Percentiles rank a stretch among this genome's conserved stretches.
phyloP scores from a whole-genome alignment of 2,888 invertebrate species.

The Leucoptera coffeella region DNA sequence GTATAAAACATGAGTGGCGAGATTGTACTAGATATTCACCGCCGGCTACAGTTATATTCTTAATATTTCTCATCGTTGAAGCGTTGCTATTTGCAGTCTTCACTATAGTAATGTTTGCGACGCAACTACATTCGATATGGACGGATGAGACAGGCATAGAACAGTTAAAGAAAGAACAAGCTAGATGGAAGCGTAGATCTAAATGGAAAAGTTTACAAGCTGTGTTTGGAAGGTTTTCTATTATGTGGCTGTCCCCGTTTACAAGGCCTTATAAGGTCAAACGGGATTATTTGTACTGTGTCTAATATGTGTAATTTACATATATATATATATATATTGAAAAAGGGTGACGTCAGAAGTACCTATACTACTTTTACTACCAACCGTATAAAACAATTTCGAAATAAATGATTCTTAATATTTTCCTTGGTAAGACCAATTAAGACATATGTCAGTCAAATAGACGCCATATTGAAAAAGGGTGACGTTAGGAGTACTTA shows the following conservation, averaged over 20 bases:
- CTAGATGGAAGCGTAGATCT: conserved; percentile 86
- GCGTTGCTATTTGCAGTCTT: conserved; percentile 95
- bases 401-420: no score
- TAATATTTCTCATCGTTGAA: conserved; percentile 89
- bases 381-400: no score
- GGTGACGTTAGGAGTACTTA: no score
- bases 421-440: no score
- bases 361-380: no score
- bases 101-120: conserved; percentile 95
- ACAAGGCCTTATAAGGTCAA: conserved; percentile 76
- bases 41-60: conserved; percentile 88
- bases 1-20: conserved; percentile 91
- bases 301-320: no score
- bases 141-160: conserved; percentile 99
- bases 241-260: conserved; percentile 94
- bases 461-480: no score
- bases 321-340: no score
- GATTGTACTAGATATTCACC: conserved; percentile 91
- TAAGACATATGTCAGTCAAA: no score
- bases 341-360: no score
- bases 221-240: conserved; percentile 93
- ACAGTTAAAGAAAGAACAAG: conserved; percentile 92
- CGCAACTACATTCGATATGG: conserved; percentile 95
- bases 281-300: no score
- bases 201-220: conserved; percentile 93